These are phyloP conservation scores for Vespertilio murinus DNA, from an alignment of 2,797 vertebrate species.

Conservation along the genomic window DNA sequence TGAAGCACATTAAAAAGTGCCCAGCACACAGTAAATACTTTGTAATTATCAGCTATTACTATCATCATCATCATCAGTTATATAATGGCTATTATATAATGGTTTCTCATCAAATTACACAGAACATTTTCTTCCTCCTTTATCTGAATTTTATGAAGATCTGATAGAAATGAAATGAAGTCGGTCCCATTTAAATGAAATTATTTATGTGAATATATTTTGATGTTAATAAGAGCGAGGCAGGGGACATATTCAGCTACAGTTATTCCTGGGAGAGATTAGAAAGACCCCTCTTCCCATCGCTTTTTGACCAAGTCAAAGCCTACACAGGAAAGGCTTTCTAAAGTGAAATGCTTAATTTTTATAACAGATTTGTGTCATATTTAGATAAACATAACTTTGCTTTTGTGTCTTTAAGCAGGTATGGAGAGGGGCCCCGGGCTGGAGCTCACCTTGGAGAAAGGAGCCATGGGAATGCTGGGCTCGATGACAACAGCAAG, in stretches of 20 bases:
- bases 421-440: neutral
- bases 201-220: neutral
- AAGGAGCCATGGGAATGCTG: slow-evolving; percentile 40
- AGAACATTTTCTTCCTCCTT: neutral
- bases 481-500: neutral
- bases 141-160: neutral
- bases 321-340: neutral
- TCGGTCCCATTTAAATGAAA: neutral
- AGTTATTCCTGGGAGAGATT: neutral
- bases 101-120: neutral
- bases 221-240: neutral
- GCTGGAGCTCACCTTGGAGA: slow-evolving; percentile 32
- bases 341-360: neutral
- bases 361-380: neutral
- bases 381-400: neutral
- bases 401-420: slow-evolving; percentile 39
- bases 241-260: neutral
- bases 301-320: neutral
- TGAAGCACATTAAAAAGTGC: neutral
- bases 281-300: neutral
- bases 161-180: neutral
- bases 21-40: neutral
- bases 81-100: neutral
- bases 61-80: neutral
- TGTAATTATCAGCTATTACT: neutral